Conservation (phyloP, 2,797 vertebrate genomes). For the Gorsachius magnificus region DNA sequence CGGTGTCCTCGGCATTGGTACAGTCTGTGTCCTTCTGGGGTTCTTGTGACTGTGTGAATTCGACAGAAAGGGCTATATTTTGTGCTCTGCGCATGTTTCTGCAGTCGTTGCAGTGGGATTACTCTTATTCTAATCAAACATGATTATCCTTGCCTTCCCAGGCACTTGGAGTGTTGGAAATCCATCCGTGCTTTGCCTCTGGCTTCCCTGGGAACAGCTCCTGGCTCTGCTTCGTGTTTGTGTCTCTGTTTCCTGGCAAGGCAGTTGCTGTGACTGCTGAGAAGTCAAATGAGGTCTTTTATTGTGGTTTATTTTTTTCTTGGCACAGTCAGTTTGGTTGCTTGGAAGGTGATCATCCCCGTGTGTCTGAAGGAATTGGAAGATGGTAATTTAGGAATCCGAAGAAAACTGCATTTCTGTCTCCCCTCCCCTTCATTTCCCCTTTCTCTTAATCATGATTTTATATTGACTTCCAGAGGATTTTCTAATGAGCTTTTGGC, state of each 20-base stretch:
- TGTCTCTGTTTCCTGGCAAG: not conserved
- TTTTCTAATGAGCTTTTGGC: slow-evolving; percentile 22
- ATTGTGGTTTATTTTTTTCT: not conserved
- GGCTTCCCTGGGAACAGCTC: not conserved
- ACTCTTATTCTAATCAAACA: not conserved
- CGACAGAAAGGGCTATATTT: not conserved
- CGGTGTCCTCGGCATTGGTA: rapidly evolving
- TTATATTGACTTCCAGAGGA: not conserved
- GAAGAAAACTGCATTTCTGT: not conserved
- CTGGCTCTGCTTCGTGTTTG: not conserved
- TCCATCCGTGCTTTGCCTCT: not conserved
- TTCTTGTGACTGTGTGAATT: not conserved
- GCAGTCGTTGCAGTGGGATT: not conserved
- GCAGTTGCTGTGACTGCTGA: not conserved
- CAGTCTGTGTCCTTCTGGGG: rapidly evolving
- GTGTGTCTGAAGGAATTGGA: not conserved
- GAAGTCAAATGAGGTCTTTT: not conserved
- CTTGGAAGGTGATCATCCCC: not conserved
- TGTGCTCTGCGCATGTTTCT: not conserved
- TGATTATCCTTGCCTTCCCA: not conserved
- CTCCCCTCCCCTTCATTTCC: not conserved
- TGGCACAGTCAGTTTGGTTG: not conserved
- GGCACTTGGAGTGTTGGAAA: not conserved
- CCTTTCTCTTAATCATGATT: not conserved
- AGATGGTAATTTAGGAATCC: not conserved